Evolutionary conservation across 2,797 vertebrate species (phyloP).

Genomic region (Coregonus suidteri): DNA sequence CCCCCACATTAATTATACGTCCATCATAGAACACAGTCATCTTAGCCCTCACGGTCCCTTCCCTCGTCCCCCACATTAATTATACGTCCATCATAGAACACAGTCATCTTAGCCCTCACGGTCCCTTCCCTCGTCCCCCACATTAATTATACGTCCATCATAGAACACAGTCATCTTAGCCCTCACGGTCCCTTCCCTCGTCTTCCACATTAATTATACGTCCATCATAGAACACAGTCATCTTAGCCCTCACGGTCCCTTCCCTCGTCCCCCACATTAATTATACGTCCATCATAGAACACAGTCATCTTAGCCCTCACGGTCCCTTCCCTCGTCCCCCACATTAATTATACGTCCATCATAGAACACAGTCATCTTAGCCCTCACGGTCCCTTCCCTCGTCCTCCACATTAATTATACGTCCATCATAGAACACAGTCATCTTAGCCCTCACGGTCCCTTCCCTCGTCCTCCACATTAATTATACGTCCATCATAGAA

Average conservation of each 20-base stretch:
- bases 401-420: constrained; percentile 65
- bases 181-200: constrained; percentile 11
- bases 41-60: too few relatives aligned
- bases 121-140: constrained; percentile 33
- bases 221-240: constrained; percentile 50
- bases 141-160: constrained; percentile 64
- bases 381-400: constrained; percentile 12
- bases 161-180: constrained; percentile 46
- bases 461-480: constrained; percentile 50
- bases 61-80: too few relatives aligned
- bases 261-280: constrained; percentile 55
- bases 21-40: neutral
- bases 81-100: too few relatives aligned
- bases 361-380: constrained; percentile 48
- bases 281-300: constrained; percentile 58
- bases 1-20: constrained; percentile 64
- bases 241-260: constrained; percentile 26
- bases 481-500: constrained; percentile 59
- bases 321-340: constrained; percentile 29
- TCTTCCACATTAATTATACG: constrained; percentile 65
- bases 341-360: constrained; percentile 64
- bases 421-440: constrained; percentile 48
- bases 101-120: neutral
- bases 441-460: constrained; percentile 30
- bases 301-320: constrained; percentile 36